Evolutionary conservation across 2,797 vertebrate species (phyloP), one percentile per base, ranked within the genome.

Genomic region (Sebastes wilsoni): DNA sequence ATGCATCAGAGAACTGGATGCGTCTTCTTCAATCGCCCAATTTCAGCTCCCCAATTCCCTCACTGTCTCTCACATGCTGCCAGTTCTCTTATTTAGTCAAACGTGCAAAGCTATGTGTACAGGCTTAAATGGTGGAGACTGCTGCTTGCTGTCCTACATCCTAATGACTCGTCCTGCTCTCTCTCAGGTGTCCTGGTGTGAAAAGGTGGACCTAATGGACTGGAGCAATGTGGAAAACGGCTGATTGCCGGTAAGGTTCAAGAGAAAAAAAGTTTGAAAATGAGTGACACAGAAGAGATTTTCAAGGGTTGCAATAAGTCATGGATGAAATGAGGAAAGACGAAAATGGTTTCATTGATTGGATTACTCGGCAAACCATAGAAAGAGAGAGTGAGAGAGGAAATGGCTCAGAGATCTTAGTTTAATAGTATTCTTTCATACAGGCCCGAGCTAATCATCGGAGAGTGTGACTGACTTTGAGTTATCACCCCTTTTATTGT

Each of bases 401-500:
- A 94, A 94, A 94, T 93, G 90, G 88, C 82, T 87, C 65, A 62
- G 71, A 90, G 84, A 92, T 88, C 77, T 85, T 78, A 42, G 67
- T 92, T 89, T 88, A 89, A 94, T 91, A 89, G 89, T 89, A 79
- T 88, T 92, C 86, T 84, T 90, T 90, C 70, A 92, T 86, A 88
- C 70, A 42, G 70, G 62, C 84, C 77, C 6, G 2, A 71, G 81
- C 85, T 78, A 90, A 92, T 91, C 85, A 87, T 87, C 2, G 3
- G 62, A 86, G 79, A 93, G 89, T 89, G 88, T 92, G 89, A 94
- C 90, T 88, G 88, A 90, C 91, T 94, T 90, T 91, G 91, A 93
- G 85, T 94, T 94, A 93, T 94, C 88, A 72, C 87, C 89, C 87
- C 91, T 92, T 90, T 93, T 91, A 94, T 94, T 93, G 80, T 87